A percentile compares a stretch with the other conserved stretches of the same genome.
Evolutionary conservation across 2,113 vertebrate species (phyloP).

Genomic region (Dicentrarchus labrax): DNA sequence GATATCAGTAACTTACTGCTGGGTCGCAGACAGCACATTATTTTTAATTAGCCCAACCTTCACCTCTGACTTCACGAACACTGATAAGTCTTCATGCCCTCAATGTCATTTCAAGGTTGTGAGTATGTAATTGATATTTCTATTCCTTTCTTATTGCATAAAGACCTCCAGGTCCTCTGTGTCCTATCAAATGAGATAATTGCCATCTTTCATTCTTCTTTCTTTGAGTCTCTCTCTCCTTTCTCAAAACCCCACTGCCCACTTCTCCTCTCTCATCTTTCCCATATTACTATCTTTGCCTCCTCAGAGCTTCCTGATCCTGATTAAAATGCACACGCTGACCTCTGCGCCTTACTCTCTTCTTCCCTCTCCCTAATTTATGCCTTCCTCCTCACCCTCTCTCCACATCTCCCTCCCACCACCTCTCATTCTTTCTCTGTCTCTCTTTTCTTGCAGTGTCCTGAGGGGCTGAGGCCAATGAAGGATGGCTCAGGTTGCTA

Average conservation of each 20-base stretch:
- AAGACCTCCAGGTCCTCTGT: background rate
- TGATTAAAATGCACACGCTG: slow-evolving; percentile 76
- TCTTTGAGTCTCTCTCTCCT: slow-evolving; percentile 8
- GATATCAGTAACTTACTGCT: background rate
- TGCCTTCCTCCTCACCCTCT: slow-evolving; percentile 35
- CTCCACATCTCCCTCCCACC: slow-evolving; percentile 26
- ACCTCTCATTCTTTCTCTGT: slow-evolving; percentile 24
- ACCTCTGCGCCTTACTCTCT: slow-evolving; percentile 59
- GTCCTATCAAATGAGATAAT: slow-evolving; percentile 30
- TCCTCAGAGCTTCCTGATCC: slow-evolving; percentile 40
- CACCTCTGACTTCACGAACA: background rate
- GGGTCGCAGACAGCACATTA: background rate
- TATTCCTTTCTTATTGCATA: background rate
- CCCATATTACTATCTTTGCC: slow-evolving; percentile 32
- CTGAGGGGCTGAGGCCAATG: slow-evolving; percentile 95
- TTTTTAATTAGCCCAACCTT: background rate
- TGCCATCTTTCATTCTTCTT: slow-evolving; percentile 23
- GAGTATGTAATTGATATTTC: background rate
- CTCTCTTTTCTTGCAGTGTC: slow-evolving; percentile 86
- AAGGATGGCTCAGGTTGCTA: slow-evolving; percentile 98
- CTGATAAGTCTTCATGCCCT: background rate
- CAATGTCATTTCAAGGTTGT: slow-evolving; percentile 10
- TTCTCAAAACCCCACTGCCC: slow-evolving; percentile 13
- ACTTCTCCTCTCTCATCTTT: slow-evolving; percentile 17
- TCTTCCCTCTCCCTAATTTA: slow-evolving; percentile 60